Percentiles rank a stretch among this genome's conserved stretches.
These are phyloP conservation scores for Puffinus mauretanicus DNA, from an alignment of 2,113 vertebrate species.

Conservation along the genomic window DNA sequence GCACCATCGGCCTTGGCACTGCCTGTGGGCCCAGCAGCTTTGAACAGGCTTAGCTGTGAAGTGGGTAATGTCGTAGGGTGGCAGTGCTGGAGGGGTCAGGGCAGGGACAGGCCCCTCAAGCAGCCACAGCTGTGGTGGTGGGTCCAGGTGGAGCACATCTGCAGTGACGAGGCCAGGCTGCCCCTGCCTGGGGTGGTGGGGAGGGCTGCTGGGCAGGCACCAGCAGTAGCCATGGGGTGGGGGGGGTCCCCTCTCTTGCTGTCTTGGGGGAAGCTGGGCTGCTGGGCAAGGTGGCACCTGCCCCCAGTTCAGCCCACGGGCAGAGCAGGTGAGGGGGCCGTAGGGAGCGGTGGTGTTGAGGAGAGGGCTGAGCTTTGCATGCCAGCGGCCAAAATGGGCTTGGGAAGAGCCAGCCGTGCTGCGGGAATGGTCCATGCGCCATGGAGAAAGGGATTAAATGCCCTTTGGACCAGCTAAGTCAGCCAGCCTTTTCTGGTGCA, in stretches of 20 bases:
- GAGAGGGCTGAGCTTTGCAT: neutral
- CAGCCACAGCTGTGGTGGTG: neutral
- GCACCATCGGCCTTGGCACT: neutral
- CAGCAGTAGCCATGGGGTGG: accelerated
- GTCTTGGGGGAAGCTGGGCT: neutral
- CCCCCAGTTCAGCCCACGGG: neutral
- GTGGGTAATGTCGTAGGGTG: accelerated
- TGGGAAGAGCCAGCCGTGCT: neutral
- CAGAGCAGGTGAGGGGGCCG: neutral
- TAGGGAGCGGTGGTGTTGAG: neutral
- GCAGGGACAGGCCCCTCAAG: neutral
- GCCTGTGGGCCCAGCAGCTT: neutral
- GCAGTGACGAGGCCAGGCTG: neutral
- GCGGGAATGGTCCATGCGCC: accelerated
- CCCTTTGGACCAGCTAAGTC: accelerated
- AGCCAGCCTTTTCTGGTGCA: neutral
- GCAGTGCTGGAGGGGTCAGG: neutral
- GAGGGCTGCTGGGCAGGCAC: neutral
- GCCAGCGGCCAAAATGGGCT: neutral
- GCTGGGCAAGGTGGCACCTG: neutral
- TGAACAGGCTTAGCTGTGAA: neutral
- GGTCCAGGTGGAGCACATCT: neutral
- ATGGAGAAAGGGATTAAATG: neutral
- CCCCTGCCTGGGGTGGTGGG: accelerated
- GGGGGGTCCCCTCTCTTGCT: neutral